Base-by-base conservation (phyloP, 2,113 vertebrate genomes). In the Mesocricetus auratus region DNA sequence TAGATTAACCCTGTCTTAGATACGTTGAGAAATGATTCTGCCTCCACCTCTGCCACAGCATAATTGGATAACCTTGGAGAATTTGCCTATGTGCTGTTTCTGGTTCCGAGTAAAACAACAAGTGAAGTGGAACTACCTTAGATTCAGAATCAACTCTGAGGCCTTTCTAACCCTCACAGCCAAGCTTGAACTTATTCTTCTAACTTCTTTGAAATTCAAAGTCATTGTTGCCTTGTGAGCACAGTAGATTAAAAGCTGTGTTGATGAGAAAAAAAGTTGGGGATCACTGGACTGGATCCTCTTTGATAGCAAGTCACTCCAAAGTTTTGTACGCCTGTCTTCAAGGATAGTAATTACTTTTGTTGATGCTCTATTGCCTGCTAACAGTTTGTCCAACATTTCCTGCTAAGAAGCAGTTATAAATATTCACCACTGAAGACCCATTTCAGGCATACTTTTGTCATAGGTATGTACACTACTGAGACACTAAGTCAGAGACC, bases 61-160 rank as follows among this genome's bases (percentile, higher is more conserved):
- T 68, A 39, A 7, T 47, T 90, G 39, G 79, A 16, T 66, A 68
- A 66, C 75, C 45, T 91, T 89, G 29, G 24, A 50, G 42, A 85
- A 73, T 16, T 86, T 89, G 16, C 29, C 19, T 91, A 74, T 74
- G 90, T 42, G 4, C 22, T 94, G 12, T 89, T 95, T 22, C 5
- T 95, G 58, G 91, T 95, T 19, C 73, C 78, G 19, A 86, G 62
- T 94, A 91, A 5, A 86, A 81, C 68, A 86, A 69, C 42, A 45
- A 5, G 42, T 77, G 6, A 87, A 22, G 9, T 75, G 87, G 24
- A 83, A 83, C 47, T 89, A 73, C 11, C 73, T 91, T 42, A 47
- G 45, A 42, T 69, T 94, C 60, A 92, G 45, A 89, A 91, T 77
- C 4, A 89, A 60, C 19, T 89, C 53, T 73, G 53, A 92, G 11